Conservation (phyloP, 2,797 vertebrate species). For the Acrocephalus scirpaceus region DNA sequence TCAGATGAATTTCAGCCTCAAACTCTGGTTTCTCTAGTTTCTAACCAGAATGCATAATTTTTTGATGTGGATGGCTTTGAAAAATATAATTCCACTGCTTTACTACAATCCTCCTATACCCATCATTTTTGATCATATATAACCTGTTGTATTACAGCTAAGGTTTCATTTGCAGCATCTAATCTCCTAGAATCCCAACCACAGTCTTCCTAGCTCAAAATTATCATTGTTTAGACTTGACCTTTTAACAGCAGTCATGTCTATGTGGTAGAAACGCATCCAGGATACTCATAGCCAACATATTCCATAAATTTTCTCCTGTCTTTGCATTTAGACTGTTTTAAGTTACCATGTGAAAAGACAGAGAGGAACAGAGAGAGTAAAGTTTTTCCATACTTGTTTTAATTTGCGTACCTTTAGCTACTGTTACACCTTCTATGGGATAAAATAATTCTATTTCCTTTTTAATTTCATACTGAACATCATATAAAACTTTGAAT, state of each 20-base stretch:
- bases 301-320: neutral
- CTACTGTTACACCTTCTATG: neutral
- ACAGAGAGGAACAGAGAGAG: neutral
- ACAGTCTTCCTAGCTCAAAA: neutral
- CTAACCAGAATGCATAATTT: neutral
- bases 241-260: neutral
- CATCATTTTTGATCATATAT: neutral
- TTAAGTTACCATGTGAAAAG: neutral
- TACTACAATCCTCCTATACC: neutral
- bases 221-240: neutral
- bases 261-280: neutral
- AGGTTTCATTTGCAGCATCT: neutral
- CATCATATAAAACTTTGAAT: neutral
- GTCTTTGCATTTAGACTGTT: neutral
- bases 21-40: neutral
- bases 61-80: neutral
- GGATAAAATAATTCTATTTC: neutral
- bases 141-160: neutral
- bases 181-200: neutral
- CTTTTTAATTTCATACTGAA: neutral
- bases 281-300: neutral
- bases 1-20: neutral
- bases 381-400: neutral
- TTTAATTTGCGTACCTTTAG: neutral
- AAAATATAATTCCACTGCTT: neutral